Percentiles rank a stretch among this genome's conserved stretches.
These are phyloP conservation scores for Hypotaenidia philippensis DNA, from an alignment of 2,797 vertebrate genomes.

Conservation along the genomic window DNA sequence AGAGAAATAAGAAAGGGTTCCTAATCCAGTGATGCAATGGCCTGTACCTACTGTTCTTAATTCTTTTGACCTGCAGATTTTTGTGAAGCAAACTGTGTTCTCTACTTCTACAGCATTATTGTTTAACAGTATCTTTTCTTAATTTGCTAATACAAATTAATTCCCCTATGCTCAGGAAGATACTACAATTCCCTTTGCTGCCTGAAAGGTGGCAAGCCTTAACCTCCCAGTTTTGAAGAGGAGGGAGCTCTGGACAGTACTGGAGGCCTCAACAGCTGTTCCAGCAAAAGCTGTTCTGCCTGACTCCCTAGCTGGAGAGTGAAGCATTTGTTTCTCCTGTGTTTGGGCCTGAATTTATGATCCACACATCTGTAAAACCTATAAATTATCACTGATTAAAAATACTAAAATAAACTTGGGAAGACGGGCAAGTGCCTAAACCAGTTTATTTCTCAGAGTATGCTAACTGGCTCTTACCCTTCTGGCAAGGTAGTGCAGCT, in stretches of 20 bases:
- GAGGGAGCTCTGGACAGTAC: not conserved
- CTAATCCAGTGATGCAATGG: not conserved
- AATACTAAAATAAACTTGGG: not conserved
- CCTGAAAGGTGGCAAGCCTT: not conserved
- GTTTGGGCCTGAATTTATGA: not conserved
- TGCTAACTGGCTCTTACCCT: not conserved
- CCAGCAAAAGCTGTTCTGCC: not conserved
- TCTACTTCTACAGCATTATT: not conserved
- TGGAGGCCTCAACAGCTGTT: not conserved
- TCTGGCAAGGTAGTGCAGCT: not conserved
- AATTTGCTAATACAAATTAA: not conserved
- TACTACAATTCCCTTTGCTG: not conserved
- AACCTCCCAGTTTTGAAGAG: not conserved
- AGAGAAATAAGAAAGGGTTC: not conserved
- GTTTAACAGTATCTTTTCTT: not conserved
- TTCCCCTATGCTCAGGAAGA: not conserved
- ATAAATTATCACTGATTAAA: not conserved
- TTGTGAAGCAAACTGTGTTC: not conserved
- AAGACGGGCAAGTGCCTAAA: not conserved
- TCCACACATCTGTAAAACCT: not conserved
- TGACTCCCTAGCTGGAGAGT: fast-evolving
- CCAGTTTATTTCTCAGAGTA: not conserved
- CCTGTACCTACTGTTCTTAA: not conserved
- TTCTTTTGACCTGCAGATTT: not conserved
- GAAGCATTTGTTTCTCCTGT: not conserved